Evolutionary conservation across 2,797 vertebrate species (phyloP).

Genomic region (Cryptoprocta ferox): DNA sequence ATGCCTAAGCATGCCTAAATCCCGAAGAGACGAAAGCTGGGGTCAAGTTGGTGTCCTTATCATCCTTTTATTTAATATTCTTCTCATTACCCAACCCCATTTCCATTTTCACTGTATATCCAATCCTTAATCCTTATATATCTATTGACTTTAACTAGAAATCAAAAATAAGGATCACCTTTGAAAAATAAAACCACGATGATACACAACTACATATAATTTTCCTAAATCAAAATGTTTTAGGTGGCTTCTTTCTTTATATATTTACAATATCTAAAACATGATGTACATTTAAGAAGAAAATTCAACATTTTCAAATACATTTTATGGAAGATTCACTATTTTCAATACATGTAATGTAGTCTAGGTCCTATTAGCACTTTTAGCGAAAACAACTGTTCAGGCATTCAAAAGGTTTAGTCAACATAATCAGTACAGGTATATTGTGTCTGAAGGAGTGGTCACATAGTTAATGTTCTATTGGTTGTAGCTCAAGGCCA

Average conservation of each 20-base stretch:
- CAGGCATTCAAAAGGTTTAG: slow-evolving; percentile 69
- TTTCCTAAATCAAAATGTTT: slow-evolving; percentile 9
- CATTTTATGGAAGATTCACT: neutral
- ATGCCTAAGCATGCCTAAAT: neutral
- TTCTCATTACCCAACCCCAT: neutral
- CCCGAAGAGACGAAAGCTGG: neutral
- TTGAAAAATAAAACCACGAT: neutral
- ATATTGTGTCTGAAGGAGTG: slow-evolving; percentile 74
- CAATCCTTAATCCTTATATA: neutral
- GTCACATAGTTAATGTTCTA: slow-evolving; percentile 79
- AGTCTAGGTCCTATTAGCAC: neutral
- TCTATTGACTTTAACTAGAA: neutral
- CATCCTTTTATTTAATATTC: neutral
- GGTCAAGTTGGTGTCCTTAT: neutral
- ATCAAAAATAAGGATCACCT: neutral
- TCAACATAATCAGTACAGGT: slow-evolving; percentile 69
- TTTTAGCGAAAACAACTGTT: slow-evolving; percentile 60
- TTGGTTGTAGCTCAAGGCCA: slow-evolving; percentile 73
- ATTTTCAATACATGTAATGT: neutral
- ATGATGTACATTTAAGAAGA: neutral
- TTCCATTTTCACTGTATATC: neutral
- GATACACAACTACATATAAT: neutral
- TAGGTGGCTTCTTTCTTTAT: neutral
- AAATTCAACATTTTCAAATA: neutral
- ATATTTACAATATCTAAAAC: neutral